These are phyloP conservation scores for Holothuria glaberrima DNA, from an alignment of 35 echinoderm and acorn worm genomes.

Conservation along the genomic window DNA sequence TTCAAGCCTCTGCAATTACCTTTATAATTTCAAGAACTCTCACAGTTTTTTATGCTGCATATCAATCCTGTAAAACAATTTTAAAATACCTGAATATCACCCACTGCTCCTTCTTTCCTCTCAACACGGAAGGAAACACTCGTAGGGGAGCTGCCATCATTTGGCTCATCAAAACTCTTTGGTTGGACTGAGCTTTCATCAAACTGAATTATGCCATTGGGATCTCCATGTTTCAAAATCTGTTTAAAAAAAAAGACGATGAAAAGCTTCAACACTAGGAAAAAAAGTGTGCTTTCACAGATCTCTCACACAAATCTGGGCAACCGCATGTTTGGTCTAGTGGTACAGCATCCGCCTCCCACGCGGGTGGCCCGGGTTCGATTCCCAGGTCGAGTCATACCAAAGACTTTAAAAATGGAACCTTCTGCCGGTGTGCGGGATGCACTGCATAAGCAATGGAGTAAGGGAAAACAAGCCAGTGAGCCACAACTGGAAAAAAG, in stretches of 20 bases:
- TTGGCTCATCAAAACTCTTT: slow-evolving; percentile 74
- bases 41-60: not conserved
- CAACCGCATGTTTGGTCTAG: too few species aligned
- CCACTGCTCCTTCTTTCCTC: slow-evolving; percentile 76
- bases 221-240: slow-evolving; percentile 93
- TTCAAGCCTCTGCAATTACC: not conserved
- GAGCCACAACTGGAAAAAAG: too few species aligned
- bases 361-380: too few species aligned
- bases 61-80: not conserved
- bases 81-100: slow-evolving; percentile 73
- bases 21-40: not conserved
- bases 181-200: slow-evolving; percentile 72
- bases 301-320: too few species aligned
- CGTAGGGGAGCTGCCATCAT: slow-evolving; percentile 47
- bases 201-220: slow-evolving; percentile 93
- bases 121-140: slow-evolving; percentile 64
- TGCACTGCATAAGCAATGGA: too few species aligned
- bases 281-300: too few species aligned
- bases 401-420: too few species aligned
- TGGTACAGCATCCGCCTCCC: too few species aligned
- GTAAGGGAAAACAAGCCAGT: too few species aligned
- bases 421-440: too few species aligned
- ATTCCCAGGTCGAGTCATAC: too few species aligned
- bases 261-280: too few species aligned
- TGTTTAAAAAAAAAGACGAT: not conserved